These are phyloP conservation scores for Cirrhinus molitorella DNA, from an alignment of 2,797 vertebrate genomes.

Conservation along the genomic window DNA sequence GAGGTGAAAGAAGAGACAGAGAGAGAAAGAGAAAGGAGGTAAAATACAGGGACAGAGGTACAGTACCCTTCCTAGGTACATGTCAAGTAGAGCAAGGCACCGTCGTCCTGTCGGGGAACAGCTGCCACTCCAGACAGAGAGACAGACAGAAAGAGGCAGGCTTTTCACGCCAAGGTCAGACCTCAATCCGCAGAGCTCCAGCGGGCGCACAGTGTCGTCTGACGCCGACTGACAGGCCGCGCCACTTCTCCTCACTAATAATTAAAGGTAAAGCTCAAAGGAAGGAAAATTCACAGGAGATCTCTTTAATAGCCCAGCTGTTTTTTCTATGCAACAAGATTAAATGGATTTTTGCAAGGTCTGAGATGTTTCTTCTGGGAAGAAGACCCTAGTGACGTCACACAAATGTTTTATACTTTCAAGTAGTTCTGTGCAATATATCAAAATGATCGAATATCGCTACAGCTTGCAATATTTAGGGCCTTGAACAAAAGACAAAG, in stretches of 20 bases:
- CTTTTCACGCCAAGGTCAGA: constrained; percentile 25
- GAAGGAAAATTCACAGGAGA: background rate
- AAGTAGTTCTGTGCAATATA: no score
- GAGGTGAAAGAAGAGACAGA: background rate
- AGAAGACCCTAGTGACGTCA: background rate
- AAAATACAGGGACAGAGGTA: constrained; percentile 7
- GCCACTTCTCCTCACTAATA: background rate
- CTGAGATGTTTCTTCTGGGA: background rate
- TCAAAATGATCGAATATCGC: no score
- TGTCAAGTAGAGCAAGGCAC: constrained; percentile 12
- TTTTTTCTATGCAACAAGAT: background rate
- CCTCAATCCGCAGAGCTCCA: constrained; percentile 12
- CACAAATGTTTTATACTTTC: background rate
- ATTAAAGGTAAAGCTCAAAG: background rate
- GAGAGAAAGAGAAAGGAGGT: background rate
- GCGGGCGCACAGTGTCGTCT: background rate
- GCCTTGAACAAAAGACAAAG: no score
- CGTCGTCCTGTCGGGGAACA: background rate
- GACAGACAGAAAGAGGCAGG: background rate
- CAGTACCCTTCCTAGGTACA: background rate
- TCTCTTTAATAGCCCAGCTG: background rate
- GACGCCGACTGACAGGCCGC: background rate
- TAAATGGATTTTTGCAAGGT: background rate
- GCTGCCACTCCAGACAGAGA: constrained; percentile 29
- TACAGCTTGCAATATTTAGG: no score